Base-by-base conservation (phyloP, 2,113 vertebrate species). In the Oreotrochilus melanogaster region DNA sequence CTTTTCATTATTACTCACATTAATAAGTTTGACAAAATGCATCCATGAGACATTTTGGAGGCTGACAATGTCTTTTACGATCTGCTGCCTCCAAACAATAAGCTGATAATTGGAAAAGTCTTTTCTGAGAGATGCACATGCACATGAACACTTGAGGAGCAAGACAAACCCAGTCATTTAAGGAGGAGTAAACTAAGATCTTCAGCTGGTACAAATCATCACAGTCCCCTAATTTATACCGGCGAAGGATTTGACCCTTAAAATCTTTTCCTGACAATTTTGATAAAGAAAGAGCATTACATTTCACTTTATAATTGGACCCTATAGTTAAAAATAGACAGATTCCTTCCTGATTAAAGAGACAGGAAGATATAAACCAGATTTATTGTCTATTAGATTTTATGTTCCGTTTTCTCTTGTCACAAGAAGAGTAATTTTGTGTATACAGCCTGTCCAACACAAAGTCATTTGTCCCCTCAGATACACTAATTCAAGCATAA, bases 401-500 rank as follows among this genome's bases (percentile, higher is more conserved):
- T 95, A 97, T 96, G 92, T 96, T 96, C 88, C 90, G 64, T 95
- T 96, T 96, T 96, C 88, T 93, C 90, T 83, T 95, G 93, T 92
- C 92, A 95, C 71, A 92, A 86, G 82, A 89, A 31, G 90, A 96
- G 85, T 90, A 92, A 95, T 96, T 97, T 83, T 95, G 93, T 93
- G 82, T 93, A 84, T 84, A 88, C 56, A 88, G 82, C 60, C 86
- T 93, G 94, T 93, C 95, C 94, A 90, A 72, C 35, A 90, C 69
- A 57, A 86, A 95, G 88, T 84, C 89, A 92, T 92, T 92, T 96
- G 75, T 81, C 90, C 72, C 91, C 39, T 93, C 88, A 90, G 73
- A 94, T 81, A 86, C 72, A 94, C 88, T 95, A 97, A 95, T 96
- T 93, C 86, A 90, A 93, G 86, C 88, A 95, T 86, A 95, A 93